Conservation (phyloP, 2,113 vertebrate species). For the Gnathonemus echidnorhynchus region DNA sequence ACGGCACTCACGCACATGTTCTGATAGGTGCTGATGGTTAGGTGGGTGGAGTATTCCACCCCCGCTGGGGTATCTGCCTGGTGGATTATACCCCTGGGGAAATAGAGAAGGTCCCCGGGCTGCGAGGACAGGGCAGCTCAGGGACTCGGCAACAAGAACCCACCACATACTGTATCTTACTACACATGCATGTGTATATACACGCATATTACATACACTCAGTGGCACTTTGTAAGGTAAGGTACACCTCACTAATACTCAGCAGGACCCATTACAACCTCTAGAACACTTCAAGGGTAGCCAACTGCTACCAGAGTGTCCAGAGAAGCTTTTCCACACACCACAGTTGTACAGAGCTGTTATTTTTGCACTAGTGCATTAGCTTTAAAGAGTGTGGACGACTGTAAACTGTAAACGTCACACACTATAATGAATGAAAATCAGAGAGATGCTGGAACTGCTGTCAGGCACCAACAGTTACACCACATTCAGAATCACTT, state of each 20-base stretch:
- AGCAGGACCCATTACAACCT: background rate
- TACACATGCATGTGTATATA: background rate
- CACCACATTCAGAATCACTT: background rate
- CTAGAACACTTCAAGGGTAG: background rate
- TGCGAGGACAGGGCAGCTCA: constrained; percentile 36
- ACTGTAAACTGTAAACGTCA: background rate
- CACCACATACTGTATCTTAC: background rate
- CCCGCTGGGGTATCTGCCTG: constrained; percentile 76
- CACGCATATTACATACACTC: background rate
- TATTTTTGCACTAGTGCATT: background rate
- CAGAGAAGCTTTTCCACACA: background rate
- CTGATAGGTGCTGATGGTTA: constrained; percentile 90
- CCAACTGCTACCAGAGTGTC: background rate
- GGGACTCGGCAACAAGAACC: background rate
- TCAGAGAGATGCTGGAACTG: background rate
- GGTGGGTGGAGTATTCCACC: constrained; percentile 69
- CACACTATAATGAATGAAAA: background rate
- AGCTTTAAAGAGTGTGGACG: background rate
- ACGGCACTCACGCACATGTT: constrained; percentile 62
- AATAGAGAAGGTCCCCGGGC: constrained; percentile 84
- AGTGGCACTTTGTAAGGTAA: background rate
- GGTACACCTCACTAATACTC: background rate
- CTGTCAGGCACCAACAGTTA: background rate
- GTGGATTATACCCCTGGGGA: constrained; percentile 88
- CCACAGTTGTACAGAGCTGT: background rate